Evolutionary conservation across 2,113 vertebrate species (phyloP).

Genomic region (Lampris megalopsis): DNA sequence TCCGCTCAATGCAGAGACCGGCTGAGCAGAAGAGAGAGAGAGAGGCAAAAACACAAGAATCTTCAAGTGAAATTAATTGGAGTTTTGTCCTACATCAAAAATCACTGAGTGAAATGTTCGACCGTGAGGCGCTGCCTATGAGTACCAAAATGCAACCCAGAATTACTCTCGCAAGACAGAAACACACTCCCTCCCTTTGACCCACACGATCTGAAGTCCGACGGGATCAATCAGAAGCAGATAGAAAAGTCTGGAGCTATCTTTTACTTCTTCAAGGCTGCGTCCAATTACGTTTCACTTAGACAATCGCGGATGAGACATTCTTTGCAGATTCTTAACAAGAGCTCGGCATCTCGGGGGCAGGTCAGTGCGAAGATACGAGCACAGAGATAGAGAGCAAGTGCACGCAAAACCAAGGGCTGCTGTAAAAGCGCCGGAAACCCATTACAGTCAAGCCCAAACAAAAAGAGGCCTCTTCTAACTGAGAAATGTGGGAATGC

Average conservation of each 20-base stretch:
- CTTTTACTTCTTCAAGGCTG: conserved; percentile 14
- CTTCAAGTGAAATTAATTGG: neutral
- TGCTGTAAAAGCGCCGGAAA: conserved; percentile 52
- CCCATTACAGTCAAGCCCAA: conserved; percentile 55
- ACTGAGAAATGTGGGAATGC: conserved; percentile 62
- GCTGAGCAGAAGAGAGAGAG: neutral
- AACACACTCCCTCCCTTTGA: neutral
- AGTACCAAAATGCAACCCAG: neutral
- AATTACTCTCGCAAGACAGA: neutral
- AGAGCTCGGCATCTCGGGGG: conserved; percentile 23
- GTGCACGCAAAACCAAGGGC: conserved; percentile 22
- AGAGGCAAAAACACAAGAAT: neutral
- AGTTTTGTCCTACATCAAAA: no score
- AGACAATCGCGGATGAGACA: conserved; percentile 33
- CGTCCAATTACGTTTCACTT: conserved; percentile 33
- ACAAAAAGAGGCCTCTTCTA: conserved; percentile 41
- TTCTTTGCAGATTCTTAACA: conserved; percentile 53
- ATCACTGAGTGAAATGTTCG: neutral
- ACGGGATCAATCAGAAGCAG: no score
- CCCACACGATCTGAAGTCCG: neutral
- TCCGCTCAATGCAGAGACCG: neutral
- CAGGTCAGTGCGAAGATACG: conserved; percentile 32
- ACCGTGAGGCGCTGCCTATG: neutral
- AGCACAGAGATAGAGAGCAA: neutral
- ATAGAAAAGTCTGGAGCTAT: neutral